Evolutionary conservation across 2,797 vertebrate genomes (phyloP), one percentile per base, ranked within the genome.

Genomic region (Sebastes elongatus): DNA sequence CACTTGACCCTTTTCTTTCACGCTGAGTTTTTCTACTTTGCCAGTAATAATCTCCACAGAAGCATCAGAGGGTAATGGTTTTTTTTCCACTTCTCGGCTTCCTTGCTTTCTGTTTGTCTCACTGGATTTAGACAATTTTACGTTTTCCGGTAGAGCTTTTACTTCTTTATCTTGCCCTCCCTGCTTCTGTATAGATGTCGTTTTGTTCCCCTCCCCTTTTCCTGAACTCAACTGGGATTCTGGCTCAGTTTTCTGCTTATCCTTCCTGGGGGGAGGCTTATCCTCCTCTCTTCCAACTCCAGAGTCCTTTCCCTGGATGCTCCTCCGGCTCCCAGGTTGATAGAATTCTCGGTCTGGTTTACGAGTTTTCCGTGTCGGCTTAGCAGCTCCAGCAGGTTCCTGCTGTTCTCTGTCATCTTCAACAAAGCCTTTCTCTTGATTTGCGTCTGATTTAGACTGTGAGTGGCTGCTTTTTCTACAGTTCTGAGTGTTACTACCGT

Each of bases 341-440:
- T 99, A 99, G 87, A 99, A 98, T 89, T 96, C 97, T 79, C 97
- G 91, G 89, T 99, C 98, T 0, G 98, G 98, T 89, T 99, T 99
- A 80, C 96, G 98, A 28, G 93, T 86, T 92, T 95, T 98, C 83
- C 93, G 93, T 32, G 90, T 57, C 1, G 79, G 86, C 57, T 94
- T 95, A 1, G 83, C 77, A 30, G 70, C 67, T 55, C 81, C 87
- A 7, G 53, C 74, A 27, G 87, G 71, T 38, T 91, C 88, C 49
- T 86, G 86, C 18, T 85, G 81, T 46, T 91, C 91, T 46, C 32
- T 61, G 23, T 86, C 83, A 49, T 86, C 82, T 76, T 89, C 84
- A 35, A 16, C 55, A 30, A 55, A 33, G 27, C 30, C 27, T 20
- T 86, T 89, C 72, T 89, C 91, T 71, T 61, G 75, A 76, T 67